These are phyloP conservation scores for Sussaba pulchella DNA, from an alignment of 2,888 invertebrate genomes.

Conservation along the genomic window DNA sequence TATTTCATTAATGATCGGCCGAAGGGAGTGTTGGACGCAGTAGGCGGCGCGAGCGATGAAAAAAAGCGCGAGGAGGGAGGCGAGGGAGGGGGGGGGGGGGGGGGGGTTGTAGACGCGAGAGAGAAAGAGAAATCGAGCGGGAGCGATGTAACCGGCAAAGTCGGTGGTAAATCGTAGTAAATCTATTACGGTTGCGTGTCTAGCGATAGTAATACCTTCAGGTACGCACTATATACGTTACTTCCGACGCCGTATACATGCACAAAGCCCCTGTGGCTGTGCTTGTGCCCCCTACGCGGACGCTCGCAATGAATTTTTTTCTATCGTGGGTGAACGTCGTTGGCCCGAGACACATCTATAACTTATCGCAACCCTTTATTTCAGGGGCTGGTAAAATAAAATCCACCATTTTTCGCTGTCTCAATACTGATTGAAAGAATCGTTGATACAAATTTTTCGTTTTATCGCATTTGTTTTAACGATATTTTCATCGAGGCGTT, in stretches of 20 bases:
- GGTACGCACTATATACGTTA: conserved; percentile 45
- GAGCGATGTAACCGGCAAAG: conserved; percentile 35
- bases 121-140: conserved; percentile 18
- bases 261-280: no score
- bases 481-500: no score
- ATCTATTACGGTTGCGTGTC: conserved; percentile 71
- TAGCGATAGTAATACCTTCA: conserved; percentile 38
- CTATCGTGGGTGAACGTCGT: conserved; percentile 1
- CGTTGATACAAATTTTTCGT: neutral
- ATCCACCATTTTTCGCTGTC: neutral
- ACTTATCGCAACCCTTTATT: conserved; percentile 11
- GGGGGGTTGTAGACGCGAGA: neutral
- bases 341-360: conserved; percentile 11
- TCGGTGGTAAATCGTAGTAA: conserved; percentile 64
- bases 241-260: conserved; percentile 24
- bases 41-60: neutral
- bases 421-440: neutral
- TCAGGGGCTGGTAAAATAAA: neutral
- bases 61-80: neutral
- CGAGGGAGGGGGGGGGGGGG: neutral
- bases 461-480: neutral
- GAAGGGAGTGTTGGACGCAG: conserved; percentile 32
- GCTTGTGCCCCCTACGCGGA: conserved; percentile 12
- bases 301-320: conserved; percentile 17
- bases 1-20: conserved; percentile 64